phyloP scores from a whole-genome alignment of 2,113 vertebrate genomes.

The Gadus macrocephalus region DNA sequence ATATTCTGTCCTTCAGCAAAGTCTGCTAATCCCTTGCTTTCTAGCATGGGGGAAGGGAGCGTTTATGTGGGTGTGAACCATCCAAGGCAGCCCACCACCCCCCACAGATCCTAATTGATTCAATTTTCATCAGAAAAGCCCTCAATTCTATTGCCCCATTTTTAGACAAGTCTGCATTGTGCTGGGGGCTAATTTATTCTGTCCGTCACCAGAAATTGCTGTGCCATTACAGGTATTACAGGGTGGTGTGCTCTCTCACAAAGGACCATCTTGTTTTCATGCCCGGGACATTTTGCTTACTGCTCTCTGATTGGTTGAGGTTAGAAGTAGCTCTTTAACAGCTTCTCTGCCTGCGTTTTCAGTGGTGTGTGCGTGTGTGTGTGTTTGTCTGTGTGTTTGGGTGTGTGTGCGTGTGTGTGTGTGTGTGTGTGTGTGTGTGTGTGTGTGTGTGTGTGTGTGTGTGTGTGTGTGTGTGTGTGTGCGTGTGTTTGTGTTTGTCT shows the following conservation, averaged over 20 bases:
- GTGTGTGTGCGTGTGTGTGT: too few relatives aligned
- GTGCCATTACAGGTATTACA: conserved; percentile 54
- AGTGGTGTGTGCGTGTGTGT: too few relatives aligned
- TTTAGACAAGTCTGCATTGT: conserved; percentile 27
- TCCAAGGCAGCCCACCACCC: too few relatives aligned
- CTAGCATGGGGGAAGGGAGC: not conserved
- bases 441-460: too few relatives aligned
- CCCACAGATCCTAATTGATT: conserved; percentile 40
- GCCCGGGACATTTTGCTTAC: conserved; percentile 38
- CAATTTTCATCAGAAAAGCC: conserved; percentile 54
- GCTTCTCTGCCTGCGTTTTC: not conserved
- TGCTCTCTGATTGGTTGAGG: conserved; percentile 37
- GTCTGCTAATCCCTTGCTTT: not conserved
- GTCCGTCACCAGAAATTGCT: conserved; percentile 45
- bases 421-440: too few relatives aligned
- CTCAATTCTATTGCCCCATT: conserved; percentile 46
- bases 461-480: too few relatives aligned
- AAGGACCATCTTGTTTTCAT: conserved; percentile 37
- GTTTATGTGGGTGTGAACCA: not conserved
- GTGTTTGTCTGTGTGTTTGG: too few relatives aligned
- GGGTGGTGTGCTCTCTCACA: conserved; percentile 23
- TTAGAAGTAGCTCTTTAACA: conserved; percentile 41
- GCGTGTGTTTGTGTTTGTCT: too few relatives aligned
- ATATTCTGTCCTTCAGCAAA: too few relatives aligned
- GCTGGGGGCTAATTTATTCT: conserved; percentile 49